A percentile compares a stretch with the other conserved stretches of the same genome.
Conservation (phyloP, 2,888 invertebrate genomes). For the Pemphredon lugubris region DNA sequence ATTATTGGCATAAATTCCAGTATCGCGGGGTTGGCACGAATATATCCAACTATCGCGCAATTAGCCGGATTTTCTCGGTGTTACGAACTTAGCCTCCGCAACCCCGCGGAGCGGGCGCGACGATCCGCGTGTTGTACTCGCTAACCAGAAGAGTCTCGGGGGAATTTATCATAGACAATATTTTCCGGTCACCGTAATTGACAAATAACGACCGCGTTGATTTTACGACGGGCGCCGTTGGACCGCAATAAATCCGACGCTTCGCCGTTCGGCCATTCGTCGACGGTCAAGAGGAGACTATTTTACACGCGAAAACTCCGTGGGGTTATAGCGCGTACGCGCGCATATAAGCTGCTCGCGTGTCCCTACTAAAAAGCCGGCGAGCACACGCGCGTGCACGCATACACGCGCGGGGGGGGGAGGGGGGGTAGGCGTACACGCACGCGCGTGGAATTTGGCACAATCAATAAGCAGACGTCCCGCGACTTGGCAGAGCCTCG, state of each 20-base stretch:
- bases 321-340: too few relatives aligned
- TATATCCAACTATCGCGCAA: too few relatives aligned
- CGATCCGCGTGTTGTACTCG: too few relatives aligned
- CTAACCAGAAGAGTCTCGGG: too few relatives aligned
- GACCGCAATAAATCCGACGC: background rate
- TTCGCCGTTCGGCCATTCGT: background rate
- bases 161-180: background rate
- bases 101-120: too few relatives aligned
- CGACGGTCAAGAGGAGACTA: conserved; percentile 7
- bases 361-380: conserved; percentile 1
- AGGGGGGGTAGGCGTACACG: too few relatives aligned
- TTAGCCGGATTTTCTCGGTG: too few relatives aligned
- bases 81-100: too few relatives aligned
- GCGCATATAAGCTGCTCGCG: conserved; percentile 1
- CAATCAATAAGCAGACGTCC: conserved; percentile 51
- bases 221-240: conserved; percentile 2
- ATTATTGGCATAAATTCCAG: too few relatives aligned
- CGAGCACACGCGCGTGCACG: conserved; percentile 6
- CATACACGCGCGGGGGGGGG: conserved; percentile 11
- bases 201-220: conserved; percentile 1
- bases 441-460: conserved; percentile 54
- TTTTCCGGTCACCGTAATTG: background rate
- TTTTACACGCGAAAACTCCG: background rate
- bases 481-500: conserved; percentile 42
- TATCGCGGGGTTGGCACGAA: too few relatives aligned